Evolutionary conservation across 2,888 invertebrate genomes (phyloP), one percentile per base, ranked within the genome.

Genomic region (Eulithis prunata): DNA sequence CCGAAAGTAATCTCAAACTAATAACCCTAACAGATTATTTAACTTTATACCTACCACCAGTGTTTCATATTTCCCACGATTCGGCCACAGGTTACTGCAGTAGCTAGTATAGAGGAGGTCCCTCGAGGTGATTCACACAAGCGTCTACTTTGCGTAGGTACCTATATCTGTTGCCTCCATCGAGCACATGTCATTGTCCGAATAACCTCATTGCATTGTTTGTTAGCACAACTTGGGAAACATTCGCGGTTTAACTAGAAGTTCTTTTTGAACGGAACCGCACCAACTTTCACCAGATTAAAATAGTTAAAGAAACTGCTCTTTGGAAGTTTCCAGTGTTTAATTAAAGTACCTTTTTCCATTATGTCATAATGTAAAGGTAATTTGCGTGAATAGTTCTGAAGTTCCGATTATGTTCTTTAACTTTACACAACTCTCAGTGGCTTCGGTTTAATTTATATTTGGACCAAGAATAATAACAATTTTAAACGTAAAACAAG

Each of bases 221-320:
- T 53, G 59, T 53, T 32, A 43, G 32, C 28, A 36, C 6, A 49
- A 41, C 36, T 21, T 12, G 12, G 5, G 43, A 41, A 52, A 14
- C 14, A 38, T 57, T 57, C 7, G 11, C 11, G 11, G 38, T 57
- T 41, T 21, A 49, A 38, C 57, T 51, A 21, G 2, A 0, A 21
- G 4, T 10, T 32, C 54, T 38, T 38, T 38, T 41, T 21, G 21
- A 38, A 11, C 28, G n/a, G 47, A 61, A 38, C 36, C 41, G 28
- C 53, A 14, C 38, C 12, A 61, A 47, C 46, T 61, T 47, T 38
- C 28, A 28, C 41, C 55, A 43, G 60, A 61, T 62, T 57, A 62
- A 57, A 51, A 62, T 62, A 56, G 56, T 62, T 56, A 13, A 49
- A 62, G 55, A 38, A 56, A 56, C 43, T 43, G 28, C 46, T 55